Evolutionary conservation across 2,113 vertebrate genomes (phyloP).

Genomic region (Sinocyclocheilus rhinocerous): DNA sequence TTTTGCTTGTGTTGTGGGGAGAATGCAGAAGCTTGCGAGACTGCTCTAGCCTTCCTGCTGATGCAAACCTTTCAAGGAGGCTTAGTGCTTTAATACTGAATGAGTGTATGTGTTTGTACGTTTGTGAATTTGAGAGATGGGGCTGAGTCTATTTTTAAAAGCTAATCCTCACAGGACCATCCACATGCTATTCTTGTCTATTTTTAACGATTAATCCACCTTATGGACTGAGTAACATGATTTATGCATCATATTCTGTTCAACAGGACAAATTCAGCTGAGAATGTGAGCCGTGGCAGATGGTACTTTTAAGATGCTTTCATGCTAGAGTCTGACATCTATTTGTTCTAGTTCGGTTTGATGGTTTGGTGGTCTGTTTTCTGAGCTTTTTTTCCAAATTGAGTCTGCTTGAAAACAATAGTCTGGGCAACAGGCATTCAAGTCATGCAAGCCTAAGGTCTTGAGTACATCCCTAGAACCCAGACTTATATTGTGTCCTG

Average conservation of each 20-base stretch:
- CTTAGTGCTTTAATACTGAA: constrained; percentile 56
- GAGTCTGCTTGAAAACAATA: neutral
- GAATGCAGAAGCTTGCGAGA: constrained; percentile 3
- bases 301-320: neutral
- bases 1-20: constrained; percentile 41
- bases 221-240: constrained; percentile 33
- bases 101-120: constrained; percentile 40
- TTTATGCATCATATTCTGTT: constrained; percentile 43
- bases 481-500: neutral
- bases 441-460: neutral
- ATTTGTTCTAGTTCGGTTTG: neutral
- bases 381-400: neutral
- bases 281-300: neutral
- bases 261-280: neutral
- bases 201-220: constrained; percentile 41
- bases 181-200: constrained; percentile 12
- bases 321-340: neutral
- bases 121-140: constrained; percentile 14
- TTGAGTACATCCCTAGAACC: neutral
- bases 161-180: constrained; percentile 11
- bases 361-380: neutral
- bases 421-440: no score
- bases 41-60: constrained; percentile 53
- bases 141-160: constrained; percentile 6
- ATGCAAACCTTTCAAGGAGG: constrained; percentile 63